These are phyloP conservation scores for Eleginops maclovinus DNA, from an alignment of 2,113 vertebrate species.

Conservation along the genomic window DNA sequence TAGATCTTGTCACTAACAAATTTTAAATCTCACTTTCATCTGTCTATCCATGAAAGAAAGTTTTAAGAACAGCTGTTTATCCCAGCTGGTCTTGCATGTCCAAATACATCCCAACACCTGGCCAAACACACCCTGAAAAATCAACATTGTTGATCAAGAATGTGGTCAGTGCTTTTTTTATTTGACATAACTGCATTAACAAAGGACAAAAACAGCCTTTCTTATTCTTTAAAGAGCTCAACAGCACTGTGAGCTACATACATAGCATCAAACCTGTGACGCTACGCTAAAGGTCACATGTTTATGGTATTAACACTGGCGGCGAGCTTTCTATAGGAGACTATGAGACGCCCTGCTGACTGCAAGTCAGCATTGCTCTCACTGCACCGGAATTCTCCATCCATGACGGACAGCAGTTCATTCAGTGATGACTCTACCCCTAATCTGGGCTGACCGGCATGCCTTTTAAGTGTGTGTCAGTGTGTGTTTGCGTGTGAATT, in stretches of 20 bases:
- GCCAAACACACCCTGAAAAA: constrained; percentile 33
- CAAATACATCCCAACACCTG: constrained; percentile 45
- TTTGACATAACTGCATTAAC: not conserved
- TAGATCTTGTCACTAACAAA: constrained; percentile 13
- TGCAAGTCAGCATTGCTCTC: constrained; percentile 38
- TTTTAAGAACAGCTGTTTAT: constrained; percentile 67
- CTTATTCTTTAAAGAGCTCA: not conserved
- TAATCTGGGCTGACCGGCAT: constrained; percentile 9
- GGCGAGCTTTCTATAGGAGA: constrained; percentile 7
- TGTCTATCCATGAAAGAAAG: constrained; percentile 14
- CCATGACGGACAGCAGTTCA: constrained; percentile 40
- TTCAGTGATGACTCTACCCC: constrained; percentile 40
- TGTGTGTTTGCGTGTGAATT: constrained; percentile 18
- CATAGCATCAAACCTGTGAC: constrained; percentile 22
- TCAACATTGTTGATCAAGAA: constrained; percentile 31
- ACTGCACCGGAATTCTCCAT: constrained; percentile 56
- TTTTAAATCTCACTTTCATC: constrained; percentile 23
- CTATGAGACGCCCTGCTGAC: constrained; percentile 40
- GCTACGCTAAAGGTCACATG: constrained; percentile 33
- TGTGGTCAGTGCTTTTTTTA: not conserved
- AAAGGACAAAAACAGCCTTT: not conserved
- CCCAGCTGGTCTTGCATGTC: constrained; percentile 35
- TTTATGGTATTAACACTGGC: constrained; percentile 23
- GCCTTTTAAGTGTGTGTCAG: not conserved
- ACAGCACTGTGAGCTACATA: not conserved